These are phyloP conservation scores for Trypoxylus dichotomus DNA, from an alignment of 1,140 invertebrate genomes.

Conservation along the genomic window DNA sequence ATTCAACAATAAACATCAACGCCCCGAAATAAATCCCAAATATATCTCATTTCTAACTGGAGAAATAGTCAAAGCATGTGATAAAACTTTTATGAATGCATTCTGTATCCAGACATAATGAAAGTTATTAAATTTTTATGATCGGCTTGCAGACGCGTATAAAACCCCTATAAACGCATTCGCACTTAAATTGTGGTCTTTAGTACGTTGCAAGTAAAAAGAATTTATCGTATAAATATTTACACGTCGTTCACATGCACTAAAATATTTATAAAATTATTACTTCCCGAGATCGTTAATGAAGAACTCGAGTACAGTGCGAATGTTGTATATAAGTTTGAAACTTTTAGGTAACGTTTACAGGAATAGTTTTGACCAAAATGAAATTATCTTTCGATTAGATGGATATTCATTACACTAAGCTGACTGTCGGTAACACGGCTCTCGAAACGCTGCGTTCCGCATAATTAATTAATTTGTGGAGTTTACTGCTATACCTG, in stretches of 20 bases:
- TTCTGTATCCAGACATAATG: conserved; percentile 1
- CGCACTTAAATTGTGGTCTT: neutral
- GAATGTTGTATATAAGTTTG: neutral
- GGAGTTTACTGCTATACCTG: too few relatives aligned
- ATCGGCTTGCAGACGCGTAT: neutral
- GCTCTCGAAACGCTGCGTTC: too few relatives aligned
- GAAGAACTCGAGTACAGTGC: neutral
- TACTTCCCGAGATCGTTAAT: neutral
- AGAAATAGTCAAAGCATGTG: neutral
- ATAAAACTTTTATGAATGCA: neutral
- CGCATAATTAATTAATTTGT: too few relatives aligned
- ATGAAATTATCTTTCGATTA: too few relatives aligned
- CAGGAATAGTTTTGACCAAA: neutral
- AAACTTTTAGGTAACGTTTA: neutral
- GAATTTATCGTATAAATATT: neutral
- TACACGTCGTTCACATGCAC: neutral
- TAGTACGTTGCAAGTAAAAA: neutral
- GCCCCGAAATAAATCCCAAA: neutral
- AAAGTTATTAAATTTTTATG: conserved; percentile 3
- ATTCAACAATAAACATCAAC: too few relatives aligned
- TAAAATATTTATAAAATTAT: neutral
- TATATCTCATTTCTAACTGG: neutral
- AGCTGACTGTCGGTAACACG: too few relatives aligned
- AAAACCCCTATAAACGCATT: conserved; percentile 1
- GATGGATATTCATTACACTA: too few relatives aligned